Base-by-base conservation (phyloP, 2,797 vertebrate species). In the Bovichtus diacanthus region DNA sequence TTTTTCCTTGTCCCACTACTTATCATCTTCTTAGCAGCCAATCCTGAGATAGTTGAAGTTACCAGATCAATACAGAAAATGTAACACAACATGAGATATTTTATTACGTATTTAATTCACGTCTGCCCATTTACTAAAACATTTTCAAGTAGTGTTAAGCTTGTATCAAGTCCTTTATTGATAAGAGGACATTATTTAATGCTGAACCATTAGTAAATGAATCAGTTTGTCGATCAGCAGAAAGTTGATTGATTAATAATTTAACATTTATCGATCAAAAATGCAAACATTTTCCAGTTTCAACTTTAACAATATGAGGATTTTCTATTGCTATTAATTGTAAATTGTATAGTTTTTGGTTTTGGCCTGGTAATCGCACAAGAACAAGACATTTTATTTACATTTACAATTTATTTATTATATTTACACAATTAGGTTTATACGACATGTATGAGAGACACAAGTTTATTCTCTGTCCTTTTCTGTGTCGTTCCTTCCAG, bases 401-500 rank as follows among this genome's bases (percentile, higher is more conserved):
- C n/a, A n/a, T n/a, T n/a, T n/a, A n/a, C n/a, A n/a, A n/a, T n/a
- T n/a, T n/a, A n/a, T n/a, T n/a, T n/a, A n/a, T n/a, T n/a, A n/a
- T n/a, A n/a, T n/a, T n/a, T n/a, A n/a, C n/a, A n/a, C n/a, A n/a
- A n/a, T n/a, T n/a, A n/a, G 51, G 31, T 46, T 46, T 61, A 29
- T 12, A n/a, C 2, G 8, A 53, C 5, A 19, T 44, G 15, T 23
- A 55, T 55, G 19, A 21, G 13, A 6, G 25, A 27, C 29, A 11
- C 2, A 21, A 0, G 23, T 62, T 61, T 38, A 67, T 2, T 69
- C 9, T 59, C 12, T 41, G 36, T 59, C 34, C 41, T 31, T 64
- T 36, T 12, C 19, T 65, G 6, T 79, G 36, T 63, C 50, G 10
- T 6, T 87, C 19, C 61, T 39, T 41, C 31, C 75, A 91, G 87